These are phyloP conservation scores for Epirrhoe tristata DNA, from an alignment of 2,888 invertebrate species.

Conservation along the genomic window DNA sequence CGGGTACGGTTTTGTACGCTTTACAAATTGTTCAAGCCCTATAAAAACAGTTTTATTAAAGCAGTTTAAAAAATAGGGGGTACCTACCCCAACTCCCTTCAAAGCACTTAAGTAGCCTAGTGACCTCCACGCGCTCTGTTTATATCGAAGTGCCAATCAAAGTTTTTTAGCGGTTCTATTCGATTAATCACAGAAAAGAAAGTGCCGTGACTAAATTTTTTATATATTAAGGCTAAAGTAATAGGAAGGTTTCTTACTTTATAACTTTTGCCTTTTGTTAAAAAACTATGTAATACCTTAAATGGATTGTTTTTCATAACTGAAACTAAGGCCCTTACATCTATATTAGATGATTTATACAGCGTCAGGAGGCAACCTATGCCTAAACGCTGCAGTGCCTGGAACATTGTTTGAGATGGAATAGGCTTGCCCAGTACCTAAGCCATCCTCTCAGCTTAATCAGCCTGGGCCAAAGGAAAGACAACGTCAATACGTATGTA, in stretches of 20 bases:
- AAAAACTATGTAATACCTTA: background rate
- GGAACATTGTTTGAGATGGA: no score
- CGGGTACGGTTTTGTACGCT: no score
- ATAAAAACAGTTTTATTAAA: background rate
- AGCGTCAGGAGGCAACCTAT: no score
- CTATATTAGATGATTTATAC: no score
- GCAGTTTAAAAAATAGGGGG: background rate
- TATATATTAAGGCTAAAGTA: slow-evolving; percentile 12
- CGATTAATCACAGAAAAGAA: slow-evolving; percentile 53
- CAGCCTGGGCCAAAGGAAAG: no score
- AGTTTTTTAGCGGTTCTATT: slow-evolving; percentile 47
- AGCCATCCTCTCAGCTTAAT: no score
- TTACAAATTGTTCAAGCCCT: background rate
- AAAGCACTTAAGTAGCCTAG: slow-evolving; percentile 33
- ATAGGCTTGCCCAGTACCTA: no score
- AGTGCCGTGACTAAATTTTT: slow-evolving; percentile 36
- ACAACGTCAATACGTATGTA: no score
- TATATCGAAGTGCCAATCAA: slow-evolving; percentile 48
- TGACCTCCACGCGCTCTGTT: slow-evolving; percentile 39
- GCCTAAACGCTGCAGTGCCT: no score
- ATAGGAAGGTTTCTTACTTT: background rate
- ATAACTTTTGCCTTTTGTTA: background rate
- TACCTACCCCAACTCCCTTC: background rate
- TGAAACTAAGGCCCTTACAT: no score
- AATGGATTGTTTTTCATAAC: background rate